phyloP scores from a whole-genome alignment of 2,888 invertebrate genomes.

The Synergus japonicus region DNA sequence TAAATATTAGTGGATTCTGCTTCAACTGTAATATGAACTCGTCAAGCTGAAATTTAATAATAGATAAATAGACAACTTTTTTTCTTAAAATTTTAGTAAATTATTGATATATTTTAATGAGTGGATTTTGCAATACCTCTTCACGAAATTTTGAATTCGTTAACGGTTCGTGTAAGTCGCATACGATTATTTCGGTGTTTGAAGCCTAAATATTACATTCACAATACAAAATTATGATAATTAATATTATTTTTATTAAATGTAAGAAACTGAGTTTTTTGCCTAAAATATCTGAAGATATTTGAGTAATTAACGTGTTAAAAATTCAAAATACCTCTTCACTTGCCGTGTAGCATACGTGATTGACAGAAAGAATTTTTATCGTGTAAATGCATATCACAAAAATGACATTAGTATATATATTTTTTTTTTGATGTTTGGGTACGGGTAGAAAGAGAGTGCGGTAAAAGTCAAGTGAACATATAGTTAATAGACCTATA shows the following conservation, averaged over 20 bases:
- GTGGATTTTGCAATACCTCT: not conserved
- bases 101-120: no score
- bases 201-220: not conserved
- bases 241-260: no score
- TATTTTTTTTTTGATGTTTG: no score
- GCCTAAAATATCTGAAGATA: no score
- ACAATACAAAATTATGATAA: not conserved
- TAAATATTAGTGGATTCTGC: not conserved
- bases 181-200: not conserved
- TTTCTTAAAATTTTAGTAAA: no score
- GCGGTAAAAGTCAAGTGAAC: not conserved
- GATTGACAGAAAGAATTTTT: not conserved
- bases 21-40: not conserved
- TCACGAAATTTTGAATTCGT: not conserved
- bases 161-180: not conserved
- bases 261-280: no score
- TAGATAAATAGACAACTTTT: not conserved
- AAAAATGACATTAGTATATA: no score
- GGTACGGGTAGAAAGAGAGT: not conserved
- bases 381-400: not conserved
- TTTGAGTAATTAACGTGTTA: no score
- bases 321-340: not conserved
- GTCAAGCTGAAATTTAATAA: not conserved
- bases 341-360: not conserved
- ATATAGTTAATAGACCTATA: not conserved